Conservation (phyloP, 2,113 vertebrate species). For the Aramus guarauna region DNA sequence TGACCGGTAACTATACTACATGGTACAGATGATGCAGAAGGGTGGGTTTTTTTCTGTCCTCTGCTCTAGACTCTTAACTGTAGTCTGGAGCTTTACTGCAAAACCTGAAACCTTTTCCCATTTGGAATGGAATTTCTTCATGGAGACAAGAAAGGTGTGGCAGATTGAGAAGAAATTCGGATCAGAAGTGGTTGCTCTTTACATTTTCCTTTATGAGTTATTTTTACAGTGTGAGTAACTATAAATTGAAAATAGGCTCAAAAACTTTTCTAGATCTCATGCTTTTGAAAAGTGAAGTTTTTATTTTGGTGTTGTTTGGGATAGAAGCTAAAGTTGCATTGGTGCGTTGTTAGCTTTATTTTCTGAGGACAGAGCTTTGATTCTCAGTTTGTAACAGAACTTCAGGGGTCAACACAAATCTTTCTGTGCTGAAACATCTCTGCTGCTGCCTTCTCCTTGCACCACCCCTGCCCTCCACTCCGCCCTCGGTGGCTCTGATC, state of each 20-base stretch:
- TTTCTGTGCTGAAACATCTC: no score
- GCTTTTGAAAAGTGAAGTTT: background rate
- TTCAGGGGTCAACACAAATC: background rate
- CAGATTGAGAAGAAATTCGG: background rate
- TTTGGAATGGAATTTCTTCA: background rate
- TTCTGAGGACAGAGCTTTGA: background rate
- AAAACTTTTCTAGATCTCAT: background rate
- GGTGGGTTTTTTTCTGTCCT: background rate
- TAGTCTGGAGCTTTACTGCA: background rate
- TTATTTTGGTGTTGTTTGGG: background rate
- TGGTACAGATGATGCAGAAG: background rate
- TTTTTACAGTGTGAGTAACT: background rate
- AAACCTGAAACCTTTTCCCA: background rate
- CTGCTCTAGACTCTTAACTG: background rate
- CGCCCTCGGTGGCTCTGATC: no score
- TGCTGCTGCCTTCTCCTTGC: background rate
- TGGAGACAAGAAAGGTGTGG: background rate
- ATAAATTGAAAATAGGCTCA: background rate
- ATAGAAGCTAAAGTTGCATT: background rate
- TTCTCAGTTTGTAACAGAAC: background rate
- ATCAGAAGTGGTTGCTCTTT: background rate
- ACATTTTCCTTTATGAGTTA: background rate
- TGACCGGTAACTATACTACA: background rate
- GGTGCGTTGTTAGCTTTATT: background rate
- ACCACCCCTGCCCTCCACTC: background rate